Evolutionary conservation across 1,140 invertebrate genomes (phyloP).

Genomic region (Eriosoma lanigerum): DNA sequence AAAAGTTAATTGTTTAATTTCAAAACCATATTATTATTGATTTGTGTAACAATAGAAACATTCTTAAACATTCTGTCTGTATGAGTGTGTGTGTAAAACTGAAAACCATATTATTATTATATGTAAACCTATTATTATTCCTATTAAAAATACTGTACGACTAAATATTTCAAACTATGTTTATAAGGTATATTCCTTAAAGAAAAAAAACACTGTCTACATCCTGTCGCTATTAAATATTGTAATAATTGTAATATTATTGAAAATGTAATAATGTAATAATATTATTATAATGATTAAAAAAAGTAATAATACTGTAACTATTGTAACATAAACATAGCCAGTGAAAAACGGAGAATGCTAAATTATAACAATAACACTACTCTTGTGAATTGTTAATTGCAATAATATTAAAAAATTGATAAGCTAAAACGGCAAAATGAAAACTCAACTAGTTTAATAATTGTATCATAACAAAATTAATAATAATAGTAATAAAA

Average conservation of each 20-base stretch:
- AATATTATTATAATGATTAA: neutral
- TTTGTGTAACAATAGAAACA: constrained; percentile 32
- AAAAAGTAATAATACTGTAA: neutral
- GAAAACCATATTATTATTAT: constrained; percentile 25
- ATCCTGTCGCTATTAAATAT: neutral
- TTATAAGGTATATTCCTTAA: neutral
- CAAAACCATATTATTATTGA: constrained; percentile 15
- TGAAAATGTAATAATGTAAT: constrained; percentile 20
- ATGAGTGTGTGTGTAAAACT: constrained; percentile 33
- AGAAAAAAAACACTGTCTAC: constrained; percentile 9
- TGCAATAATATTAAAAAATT: constrained; percentile 15
- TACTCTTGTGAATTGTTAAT: constrained; percentile 4
- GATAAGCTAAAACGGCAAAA: constrained; percentile 32
- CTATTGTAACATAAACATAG: constrained; percentile 39
- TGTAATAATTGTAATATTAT: constrained; percentile 20
- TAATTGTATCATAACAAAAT: neutral
- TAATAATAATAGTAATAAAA: no score
- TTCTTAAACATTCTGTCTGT: constrained; percentile 9
- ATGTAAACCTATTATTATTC: constrained; percentile 27
- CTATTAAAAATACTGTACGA: constrained; percentile 4
- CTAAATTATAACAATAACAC: constrained; percentile 19
- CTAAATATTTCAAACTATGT: constrained; percentile 29
- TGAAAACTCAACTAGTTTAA: constrained; percentile 18
- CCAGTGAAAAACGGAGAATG: constrained; percentile 18
- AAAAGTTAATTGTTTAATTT: neutral